Base-by-base conservation (phyloP, 2,888 invertebrate species). In the Fragum sueziense region DNA sequence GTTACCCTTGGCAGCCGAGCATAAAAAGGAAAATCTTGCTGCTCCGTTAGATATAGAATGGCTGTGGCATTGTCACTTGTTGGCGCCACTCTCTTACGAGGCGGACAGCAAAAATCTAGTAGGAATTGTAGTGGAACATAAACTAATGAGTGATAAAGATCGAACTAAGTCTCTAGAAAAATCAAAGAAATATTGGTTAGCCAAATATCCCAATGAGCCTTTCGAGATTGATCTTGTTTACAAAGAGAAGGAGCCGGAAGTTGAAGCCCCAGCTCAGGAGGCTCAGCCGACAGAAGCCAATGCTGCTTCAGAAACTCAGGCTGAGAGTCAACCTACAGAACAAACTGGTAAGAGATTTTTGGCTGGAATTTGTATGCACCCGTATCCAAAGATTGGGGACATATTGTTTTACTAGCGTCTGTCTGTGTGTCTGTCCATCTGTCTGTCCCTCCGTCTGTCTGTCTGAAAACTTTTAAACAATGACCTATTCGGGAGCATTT, bases 31-130 rank as follows among this genome's bases (percentile, higher is more conserved):
- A 57, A 87, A 90, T 57, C 85, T 93, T 52, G 92, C 93, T n/a
- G 94, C 94, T 1, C 94, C 94, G 14, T 79, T 94, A 41, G 94
- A 94, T 86, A 92, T 94, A 20, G 94, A 94, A 81, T 94, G 94
- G 94, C 90, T 94, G 3, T 94, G 94, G 94, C 94, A 94, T 85
- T 93, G 93, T 65, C 93, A 93, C 76, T 87, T 93, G 89, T 82
- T 93, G 69, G 88, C 92, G 0, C 93, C 93, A 6, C 74, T 87
- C 0, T 79, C 84, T 25, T 93, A 93, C 84, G 87, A 85, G 70
- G 83, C 88, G 51, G 93, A 92, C 79, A 90, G 91, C 77, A 85
- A 85, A 62, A 77, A 80, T 6, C 54, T 91, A n/a, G 88, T 90
- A 11, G 89, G 90, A 6, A 87, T 85, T 70, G 88, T 93, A 4